These are phyloP conservation scores for Macrophya annulata DNA, from an alignment of 2,888 invertebrate species.

Conservation along the genomic window DNA sequence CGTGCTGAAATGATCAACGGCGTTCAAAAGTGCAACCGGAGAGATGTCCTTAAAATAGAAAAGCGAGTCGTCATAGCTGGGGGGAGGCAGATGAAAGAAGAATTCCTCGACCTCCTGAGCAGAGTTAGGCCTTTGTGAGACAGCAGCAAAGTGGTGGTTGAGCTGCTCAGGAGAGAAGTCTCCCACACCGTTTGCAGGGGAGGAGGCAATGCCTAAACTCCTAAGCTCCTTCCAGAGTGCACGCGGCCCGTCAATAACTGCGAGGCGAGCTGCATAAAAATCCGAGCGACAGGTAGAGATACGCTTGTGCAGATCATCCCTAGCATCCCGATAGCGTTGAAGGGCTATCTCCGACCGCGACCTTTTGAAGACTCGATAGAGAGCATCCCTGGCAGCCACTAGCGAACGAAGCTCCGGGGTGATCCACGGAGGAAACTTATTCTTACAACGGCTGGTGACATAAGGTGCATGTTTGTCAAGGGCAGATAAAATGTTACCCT, in stretches of 20 bases:
- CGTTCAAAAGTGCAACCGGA: not conserved
- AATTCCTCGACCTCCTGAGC: not conserved
- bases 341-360: not conserved
- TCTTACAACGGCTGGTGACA: not conserved
- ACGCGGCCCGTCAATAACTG: not conserved
- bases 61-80: not conserved
- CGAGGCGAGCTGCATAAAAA: not conserved
- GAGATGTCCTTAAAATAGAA: conserved; percentile 15
- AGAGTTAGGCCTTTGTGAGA: not conserved
- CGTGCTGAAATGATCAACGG: not conserved
- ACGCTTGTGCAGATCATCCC: not conserved
- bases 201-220: not conserved
- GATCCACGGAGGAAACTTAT: not conserved
- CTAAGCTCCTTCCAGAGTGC: not conserved
- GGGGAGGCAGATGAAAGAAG: not conserved
- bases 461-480: not conserved
- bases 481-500: not conserved
- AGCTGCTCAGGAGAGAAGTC: not conserved
- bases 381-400: not conserved
- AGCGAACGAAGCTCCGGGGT: not conserved
- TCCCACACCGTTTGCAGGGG: not conserved
- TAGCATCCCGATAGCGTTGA: not conserved
- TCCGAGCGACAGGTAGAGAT: not conserved
- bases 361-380: not conserved
- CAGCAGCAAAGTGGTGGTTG: not conserved